These are phyloP conservation scores for Epinephelus moara DNA, from an alignment of 2,113 vertebrate species.

Conservation along the genomic window DNA sequence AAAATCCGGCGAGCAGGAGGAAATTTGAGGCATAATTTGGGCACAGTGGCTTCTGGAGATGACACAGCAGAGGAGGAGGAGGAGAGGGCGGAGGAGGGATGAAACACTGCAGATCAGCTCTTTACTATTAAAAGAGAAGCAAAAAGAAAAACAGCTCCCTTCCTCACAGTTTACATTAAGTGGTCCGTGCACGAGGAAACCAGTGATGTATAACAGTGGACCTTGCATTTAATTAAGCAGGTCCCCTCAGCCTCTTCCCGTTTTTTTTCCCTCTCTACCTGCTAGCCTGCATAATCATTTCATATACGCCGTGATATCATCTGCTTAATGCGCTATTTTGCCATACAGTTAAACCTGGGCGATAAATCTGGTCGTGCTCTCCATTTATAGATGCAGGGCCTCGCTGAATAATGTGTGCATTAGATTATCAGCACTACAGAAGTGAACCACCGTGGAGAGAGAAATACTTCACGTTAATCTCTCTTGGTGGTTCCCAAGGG, in stretches of 20 bases:
- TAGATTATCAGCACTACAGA: constrained; percentile 77
- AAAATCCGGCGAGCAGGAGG: constrained; percentile 41
- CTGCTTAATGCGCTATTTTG: constrained; percentile 88
- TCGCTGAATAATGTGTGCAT: constrained; percentile 82
- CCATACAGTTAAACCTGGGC: constrained; percentile 85
- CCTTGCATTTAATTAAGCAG: constrained; percentile 85
- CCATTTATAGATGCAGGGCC: constrained; percentile 81
- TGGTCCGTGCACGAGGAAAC: constrained; percentile 65
- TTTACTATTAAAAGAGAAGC: constrained; percentile 58
- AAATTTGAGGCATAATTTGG: constrained; percentile 61
- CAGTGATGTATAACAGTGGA: constrained; percentile 80
- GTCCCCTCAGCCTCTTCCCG: constrained; percentile 60
- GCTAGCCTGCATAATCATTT: constrained; percentile 84
- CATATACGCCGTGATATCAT: constrained; percentile 84
- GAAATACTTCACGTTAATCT: constrained; percentile 79
- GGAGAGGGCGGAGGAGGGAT: constrained; percentile 1
- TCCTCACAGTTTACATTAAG: constrained; percentile 74
- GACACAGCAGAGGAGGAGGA: constrained; percentile 49
- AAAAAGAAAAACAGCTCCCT: constrained; percentile 53
- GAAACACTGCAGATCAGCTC: constrained; percentile 65
- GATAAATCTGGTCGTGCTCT: constrained; percentile 83
- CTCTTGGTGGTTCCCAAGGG: constrained; percentile 65
- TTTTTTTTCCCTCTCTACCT: constrained; percentile 57
- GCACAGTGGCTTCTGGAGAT: constrained; percentile 44
- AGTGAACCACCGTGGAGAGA: constrained; percentile 67